Evolutionary conservation across 2,797 vertebrate genomes (phyloP).

Genomic region (Phoxinus dragarum): DNA sequence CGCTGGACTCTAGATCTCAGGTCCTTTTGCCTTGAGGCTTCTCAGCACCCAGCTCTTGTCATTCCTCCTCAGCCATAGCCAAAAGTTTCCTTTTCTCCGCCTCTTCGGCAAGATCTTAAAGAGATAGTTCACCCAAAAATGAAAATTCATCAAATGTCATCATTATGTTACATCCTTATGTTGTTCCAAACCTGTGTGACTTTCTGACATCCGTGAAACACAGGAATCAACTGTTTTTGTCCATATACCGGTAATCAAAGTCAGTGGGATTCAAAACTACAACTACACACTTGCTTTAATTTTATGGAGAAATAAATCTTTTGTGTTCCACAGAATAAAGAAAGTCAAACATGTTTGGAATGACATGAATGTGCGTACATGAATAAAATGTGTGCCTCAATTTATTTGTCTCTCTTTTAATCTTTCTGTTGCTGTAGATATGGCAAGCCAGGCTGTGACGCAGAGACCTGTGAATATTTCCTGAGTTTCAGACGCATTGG

Average conservation of each 20-base stretch:
- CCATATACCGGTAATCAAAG: background rate
- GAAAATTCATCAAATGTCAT: background rate
- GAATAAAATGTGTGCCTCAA: background rate
- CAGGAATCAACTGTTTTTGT: background rate
- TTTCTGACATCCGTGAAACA: background rate
- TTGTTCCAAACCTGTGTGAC: background rate
- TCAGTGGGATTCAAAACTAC: background rate
- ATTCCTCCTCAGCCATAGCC: too few species aligned
- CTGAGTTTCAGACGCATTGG: constrained; percentile 97
- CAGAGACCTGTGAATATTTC: constrained; percentile 97
- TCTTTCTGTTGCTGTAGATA: constrained; percentile 79
- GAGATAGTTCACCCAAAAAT: background rate
- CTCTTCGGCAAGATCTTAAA: background rate
- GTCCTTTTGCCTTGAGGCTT: background rate
- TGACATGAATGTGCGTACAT: background rate
- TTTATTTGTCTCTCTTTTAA: background rate
- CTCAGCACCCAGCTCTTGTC: background rate
- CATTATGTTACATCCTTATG: background rate
- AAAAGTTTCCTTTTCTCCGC: too few species aligned
- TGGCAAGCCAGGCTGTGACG: constrained; percentile 95
- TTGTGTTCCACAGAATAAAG: background rate
- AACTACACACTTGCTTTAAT: background rate
- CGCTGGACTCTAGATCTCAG: background rate
- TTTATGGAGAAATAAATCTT: background rate
- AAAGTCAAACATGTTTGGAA: background rate